These are phyloP conservation scores for Diplolepis rosae DNA, from an alignment of 2,888 invertebrate genomes.

Conservation along the genomic window DNA sequence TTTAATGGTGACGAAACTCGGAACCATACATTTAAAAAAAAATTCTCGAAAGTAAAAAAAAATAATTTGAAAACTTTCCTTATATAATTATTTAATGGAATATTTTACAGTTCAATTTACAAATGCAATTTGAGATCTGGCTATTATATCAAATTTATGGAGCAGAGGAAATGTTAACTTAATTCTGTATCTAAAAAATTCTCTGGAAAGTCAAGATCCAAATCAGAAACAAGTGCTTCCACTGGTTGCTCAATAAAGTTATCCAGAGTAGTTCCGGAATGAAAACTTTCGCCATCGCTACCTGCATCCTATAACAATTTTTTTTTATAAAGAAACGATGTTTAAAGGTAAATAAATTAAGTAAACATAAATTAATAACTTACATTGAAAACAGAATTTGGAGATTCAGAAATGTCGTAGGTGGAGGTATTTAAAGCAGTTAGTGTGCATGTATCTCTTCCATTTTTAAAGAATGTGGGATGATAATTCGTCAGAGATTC, in stretches of 20 bases:
- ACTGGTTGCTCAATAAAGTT: constrained; percentile 21
- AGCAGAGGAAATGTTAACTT: constrained; percentile 9
- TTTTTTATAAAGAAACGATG: neutral
- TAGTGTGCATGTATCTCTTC: constrained; percentile 14
- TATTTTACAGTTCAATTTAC: constrained; percentile 18
- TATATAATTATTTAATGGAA: neutral
- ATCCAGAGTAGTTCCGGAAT: constrained; percentile 11
- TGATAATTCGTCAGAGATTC: constrained; percentile 20
- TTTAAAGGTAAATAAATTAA: neutral
- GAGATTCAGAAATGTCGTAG: constrained; percentile 12
- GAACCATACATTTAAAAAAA: neutral
- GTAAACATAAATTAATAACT: neutral
- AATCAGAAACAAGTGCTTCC: constrained; percentile 3
- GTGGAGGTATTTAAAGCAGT: constrained; percentile 27
- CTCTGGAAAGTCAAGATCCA: constrained; percentile 17
- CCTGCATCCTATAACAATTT: constrained; percentile 12
- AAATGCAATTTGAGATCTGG: neutral
- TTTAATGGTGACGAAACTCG: neutral
- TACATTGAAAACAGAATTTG: constrained; percentile 20
- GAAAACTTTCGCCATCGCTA: constrained; percentile 25
- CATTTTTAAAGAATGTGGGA: constrained; percentile 23
- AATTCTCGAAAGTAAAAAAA: neutral
- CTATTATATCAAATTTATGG: neutral
- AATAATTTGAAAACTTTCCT: too few relatives aligned
- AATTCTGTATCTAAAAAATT: constrained; percentile 16